These are phyloP conservation scores for Sinodicranocentrus sp. DNA, from an alignment of 2,888 invertebrate genomes.

Conservation along the genomic window DNA sequence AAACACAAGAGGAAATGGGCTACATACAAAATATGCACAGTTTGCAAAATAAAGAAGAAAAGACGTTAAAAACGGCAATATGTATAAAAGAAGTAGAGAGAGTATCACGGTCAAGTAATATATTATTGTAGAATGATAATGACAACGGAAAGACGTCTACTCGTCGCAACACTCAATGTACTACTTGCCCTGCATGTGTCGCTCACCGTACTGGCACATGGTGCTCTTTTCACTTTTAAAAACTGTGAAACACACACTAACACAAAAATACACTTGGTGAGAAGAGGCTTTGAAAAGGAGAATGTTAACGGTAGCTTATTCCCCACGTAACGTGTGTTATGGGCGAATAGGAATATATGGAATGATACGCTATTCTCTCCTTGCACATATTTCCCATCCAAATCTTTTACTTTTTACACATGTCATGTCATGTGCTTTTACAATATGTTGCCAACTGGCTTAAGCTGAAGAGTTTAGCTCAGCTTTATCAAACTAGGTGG, in stretches of 20 bases:
- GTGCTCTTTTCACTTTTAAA: not conserved
- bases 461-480: no score
- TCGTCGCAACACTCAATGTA: not conserved
- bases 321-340: no score
- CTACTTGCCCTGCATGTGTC: not conserved
- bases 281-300: no score
- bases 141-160: not conserved
- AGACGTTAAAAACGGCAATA: no score
- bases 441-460: no score
- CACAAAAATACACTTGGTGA: no score
- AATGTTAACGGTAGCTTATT: no score
- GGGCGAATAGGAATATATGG: no score
- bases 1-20: not conserved
- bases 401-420: conserved; percentile 28
- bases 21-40: conserved; percentile 3
- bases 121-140: conserved; percentile 1
- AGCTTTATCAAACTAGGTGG: no score
- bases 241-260: no score
- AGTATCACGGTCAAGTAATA: conserved; percentile 18
- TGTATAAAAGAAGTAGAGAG: not conserved
- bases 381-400: not conserved
- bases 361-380: not conserved
- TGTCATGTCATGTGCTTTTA: conserved; percentile 42
- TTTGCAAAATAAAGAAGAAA: not conserved
- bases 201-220: not conserved